Evolutionary conservation across 2,888 invertebrate genomes (phyloP).

Genomic region (Tridacna crocea): DNA sequence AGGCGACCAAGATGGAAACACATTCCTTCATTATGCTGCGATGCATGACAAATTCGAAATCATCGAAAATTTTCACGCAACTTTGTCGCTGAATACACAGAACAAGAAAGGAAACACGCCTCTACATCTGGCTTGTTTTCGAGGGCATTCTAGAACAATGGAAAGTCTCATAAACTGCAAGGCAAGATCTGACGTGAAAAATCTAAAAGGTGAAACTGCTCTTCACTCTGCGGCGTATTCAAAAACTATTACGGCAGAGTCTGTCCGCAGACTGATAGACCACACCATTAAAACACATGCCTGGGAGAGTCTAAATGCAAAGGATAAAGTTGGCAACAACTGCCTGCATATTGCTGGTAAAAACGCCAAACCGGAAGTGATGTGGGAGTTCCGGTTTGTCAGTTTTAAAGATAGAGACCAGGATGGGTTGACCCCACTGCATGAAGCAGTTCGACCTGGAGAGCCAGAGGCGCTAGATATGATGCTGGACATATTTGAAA

Average conservation of each 20-base stretch:
- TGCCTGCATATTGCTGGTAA: slow-evolving; percentile 81
- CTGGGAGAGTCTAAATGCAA: slow-evolving; percentile 80
- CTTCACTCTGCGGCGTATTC: slow-evolving; percentile 79
- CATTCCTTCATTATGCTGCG: slow-evolving; percentile 80
- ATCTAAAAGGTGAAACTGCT: slow-evolving; percentile 76
- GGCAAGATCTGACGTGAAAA: slow-evolving; percentile 77
- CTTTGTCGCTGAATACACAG: slow-evolving; percentile 68
- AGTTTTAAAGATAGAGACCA: slow-evolving; percentile 74
- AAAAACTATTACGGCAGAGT: slow-evolving; percentile 65
- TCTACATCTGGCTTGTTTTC: slow-evolving; percentile 80
- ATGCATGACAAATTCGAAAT: slow-evolving; percentile 72
- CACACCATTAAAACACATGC: slow-evolving; percentile 80
- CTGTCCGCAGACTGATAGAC: slow-evolving; percentile 74
- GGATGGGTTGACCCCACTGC: slow-evolving; percentile 75
- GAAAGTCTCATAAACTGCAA: slow-evolving; percentile 71
- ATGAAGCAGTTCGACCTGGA: slow-evolving; percentile 73
- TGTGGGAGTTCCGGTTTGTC: slow-evolving; percentile 77
- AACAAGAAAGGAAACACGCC: slow-evolving; percentile 80
- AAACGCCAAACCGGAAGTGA: slow-evolving; percentile 73
- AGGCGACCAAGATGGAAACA: slow-evolving; percentile 77
- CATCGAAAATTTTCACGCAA: slow-evolving; percentile 67
- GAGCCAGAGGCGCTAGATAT: slow-evolving; percentile 73
- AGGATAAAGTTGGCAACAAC: slow-evolving; percentile 78
- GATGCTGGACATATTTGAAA: slow-evolving; percentile 78
- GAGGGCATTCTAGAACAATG: slow-evolving; percentile 75